Base-by-base conservation (phyloP, 2,113 vertebrate genomes). In the Bombycilla garrulus region DNA sequence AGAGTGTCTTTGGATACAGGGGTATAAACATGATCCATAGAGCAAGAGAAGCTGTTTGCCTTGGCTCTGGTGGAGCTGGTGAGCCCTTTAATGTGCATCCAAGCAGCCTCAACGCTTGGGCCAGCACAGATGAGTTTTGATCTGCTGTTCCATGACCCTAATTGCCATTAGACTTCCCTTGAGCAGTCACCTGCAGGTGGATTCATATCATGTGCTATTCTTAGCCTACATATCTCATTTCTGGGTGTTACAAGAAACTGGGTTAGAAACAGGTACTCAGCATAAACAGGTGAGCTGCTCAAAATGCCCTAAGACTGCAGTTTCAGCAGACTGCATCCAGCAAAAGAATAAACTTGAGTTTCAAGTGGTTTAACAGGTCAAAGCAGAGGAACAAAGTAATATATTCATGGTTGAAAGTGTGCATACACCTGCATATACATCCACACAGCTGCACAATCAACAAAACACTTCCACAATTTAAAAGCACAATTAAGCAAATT, bases 401-500 rank as follows among this genome's bases (percentile, higher is more conserved):
- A 70, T 69, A 92, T 92, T 97, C 45, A 77, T 29, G 67, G 35
- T 58, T 5, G 19, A 87, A 82, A 91, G 58, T 28, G 47, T 66
- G 66, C 66, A n/a, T 60, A 66, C 91, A 92, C 81, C 84, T 95
- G 91, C 85, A 60, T 28, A 82, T 50, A 80, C 73, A 64, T 80
- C n/a, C 88, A 92, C 57, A 51, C 93, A 95, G 81, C 91, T 96
- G 94, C 88, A 81, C 47, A 72, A 60, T 74, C 64, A 78, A 79
- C 61, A 91, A 56, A 87, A 83, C 69, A 28, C 61, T 93, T 87
- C 65, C 70, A 87, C 42, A 47, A 51, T 85, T 91, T 82, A 80
- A 85, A 85, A 77, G 20, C 48, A 16, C 19, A 88, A 92, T 91
- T 85, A 90, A 61, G 58, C 48, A 94, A 85, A 92, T 85, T 1